Percentiles rank a stretch among this genome's conserved stretches.
phyloP scores from a whole-genome alignment of 1,140 invertebrate species.

The Heterodera carotae region DNA sequence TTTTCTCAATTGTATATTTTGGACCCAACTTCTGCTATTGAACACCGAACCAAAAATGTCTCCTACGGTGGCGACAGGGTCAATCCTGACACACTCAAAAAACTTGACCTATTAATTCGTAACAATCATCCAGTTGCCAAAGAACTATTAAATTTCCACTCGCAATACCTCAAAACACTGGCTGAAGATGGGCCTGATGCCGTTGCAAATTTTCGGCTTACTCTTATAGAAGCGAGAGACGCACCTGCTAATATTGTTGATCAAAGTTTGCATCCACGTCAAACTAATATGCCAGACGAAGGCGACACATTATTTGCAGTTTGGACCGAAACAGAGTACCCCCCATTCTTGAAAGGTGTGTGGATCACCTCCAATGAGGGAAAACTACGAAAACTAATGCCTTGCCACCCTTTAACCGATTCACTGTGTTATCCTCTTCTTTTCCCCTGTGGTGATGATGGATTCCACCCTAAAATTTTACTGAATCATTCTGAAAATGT shows the following conservation, averaged over 20 bases:
- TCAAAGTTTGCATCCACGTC: background rate
- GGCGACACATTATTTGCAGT: background rate
- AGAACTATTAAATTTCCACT: background rate
- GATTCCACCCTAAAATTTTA: background rate
- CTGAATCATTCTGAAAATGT: no score
- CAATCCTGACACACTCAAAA: background rate
- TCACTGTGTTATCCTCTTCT: background rate
- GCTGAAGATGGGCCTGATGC: no score
- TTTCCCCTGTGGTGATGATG: constrained; percentile 8
- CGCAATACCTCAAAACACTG: background rate
- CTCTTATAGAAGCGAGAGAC: no score
- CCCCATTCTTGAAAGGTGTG: background rate
- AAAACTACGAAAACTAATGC: background rate
- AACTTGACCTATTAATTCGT: background rate
- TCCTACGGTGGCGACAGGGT: background rate
- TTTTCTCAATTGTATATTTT: background rate
- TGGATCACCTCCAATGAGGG: background rate
- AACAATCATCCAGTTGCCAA: constrained; percentile 3
- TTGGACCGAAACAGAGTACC: background rate
- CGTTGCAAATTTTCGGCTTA: no score
- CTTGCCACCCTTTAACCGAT: background rate
- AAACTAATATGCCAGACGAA: background rate
- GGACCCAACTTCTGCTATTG: background rate
- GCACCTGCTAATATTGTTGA: background rate
- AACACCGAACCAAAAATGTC: background rate